Conservation (phyloP, 2,113 vertebrate species). For the Leptobrachium leishanense region DNA sequence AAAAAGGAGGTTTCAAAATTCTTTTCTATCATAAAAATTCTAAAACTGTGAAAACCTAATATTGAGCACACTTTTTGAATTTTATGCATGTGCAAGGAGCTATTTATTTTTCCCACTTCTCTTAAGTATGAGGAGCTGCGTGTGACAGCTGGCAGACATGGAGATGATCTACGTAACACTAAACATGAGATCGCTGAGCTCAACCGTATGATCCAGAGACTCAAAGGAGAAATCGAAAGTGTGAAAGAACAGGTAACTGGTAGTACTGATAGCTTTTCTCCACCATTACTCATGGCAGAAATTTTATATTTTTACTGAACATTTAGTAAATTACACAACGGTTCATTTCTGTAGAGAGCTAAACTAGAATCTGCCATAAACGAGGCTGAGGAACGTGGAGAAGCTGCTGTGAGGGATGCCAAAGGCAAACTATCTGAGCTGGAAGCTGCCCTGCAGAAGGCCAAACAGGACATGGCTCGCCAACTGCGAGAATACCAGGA, state of each 20-base stretch:
- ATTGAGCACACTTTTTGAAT: no score
- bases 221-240: conserved; percentile 73
- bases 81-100: no score
- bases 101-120: background rate
- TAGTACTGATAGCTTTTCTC: background rate
- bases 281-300: no score
- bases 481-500: conserved; percentile 47
- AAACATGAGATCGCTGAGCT: conserved; percentile 74
- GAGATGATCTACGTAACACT: conserved; percentile 66
- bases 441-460: conserved; percentile 40
- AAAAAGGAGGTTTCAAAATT: no score
- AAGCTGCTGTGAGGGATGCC: conserved; percentile 36
- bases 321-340: background rate
- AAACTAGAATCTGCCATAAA: conserved; percentile 44
- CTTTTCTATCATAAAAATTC: no score
- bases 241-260: conserved; percentile 74
- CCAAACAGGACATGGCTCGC: conserved; percentile 42
- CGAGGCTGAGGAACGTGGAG: conserved; percentile 51
- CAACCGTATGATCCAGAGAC: conserved; percentile 70
- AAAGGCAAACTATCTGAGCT: conserved; percentile 32
- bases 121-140: conserved; percentile 34
- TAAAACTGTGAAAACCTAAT: no score
- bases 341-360: conserved; percentile 20
- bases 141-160: conserved; percentile 25
- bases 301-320: background rate